phyloP scores from a whole-genome alignment of 2,888 invertebrate genomes.

The Ornithoptera alexandrae region DNA sequence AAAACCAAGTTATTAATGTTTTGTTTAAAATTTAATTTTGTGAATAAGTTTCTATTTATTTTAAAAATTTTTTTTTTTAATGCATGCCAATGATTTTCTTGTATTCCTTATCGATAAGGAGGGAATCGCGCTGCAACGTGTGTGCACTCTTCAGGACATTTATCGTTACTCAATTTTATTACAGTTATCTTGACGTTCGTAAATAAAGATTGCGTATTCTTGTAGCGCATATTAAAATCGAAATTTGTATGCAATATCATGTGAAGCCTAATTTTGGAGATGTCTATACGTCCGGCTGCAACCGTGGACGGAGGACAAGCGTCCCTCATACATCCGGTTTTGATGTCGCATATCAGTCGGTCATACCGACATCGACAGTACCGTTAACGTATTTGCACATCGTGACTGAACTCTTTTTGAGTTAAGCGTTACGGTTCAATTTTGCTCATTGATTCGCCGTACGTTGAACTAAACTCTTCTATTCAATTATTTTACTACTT shows the following conservation, averaged over 20 bases:
- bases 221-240: conserved; percentile 34
- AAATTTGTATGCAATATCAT: conserved; percentile 37
- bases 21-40: too few relatives aligned
- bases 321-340: conserved; percentile 49
- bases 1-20: too few relatives aligned
- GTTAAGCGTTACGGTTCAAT: conserved; percentile 32
- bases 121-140: too few relatives aligned
- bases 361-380: conserved; percentile 41
- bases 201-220: conserved; percentile 17
- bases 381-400: conserved; percentile 64
- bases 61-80: too few relatives aligned
- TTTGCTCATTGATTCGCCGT: conserved; percentile 33
- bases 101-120: too few relatives aligned
- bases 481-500: neutral
- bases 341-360: conserved; percentile 40
- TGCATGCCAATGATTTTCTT: too few relatives aligned
- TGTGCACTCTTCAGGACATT: neutral
- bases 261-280: conserved; percentile 54
- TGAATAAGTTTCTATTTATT: too few relatives aligned
- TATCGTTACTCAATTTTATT: neutral
- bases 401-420: conserved; percentile 43
- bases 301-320: conserved; percentile 39
- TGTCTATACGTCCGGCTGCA: conserved; percentile 42
- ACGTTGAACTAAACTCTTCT: neutral
- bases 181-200: neutral